Percentiles rank a stretch among this genome's conserved stretches.
phyloP scores from a whole-genome alignment of 2,888 invertebrate species.

The Rotaria macrura region DNA sequence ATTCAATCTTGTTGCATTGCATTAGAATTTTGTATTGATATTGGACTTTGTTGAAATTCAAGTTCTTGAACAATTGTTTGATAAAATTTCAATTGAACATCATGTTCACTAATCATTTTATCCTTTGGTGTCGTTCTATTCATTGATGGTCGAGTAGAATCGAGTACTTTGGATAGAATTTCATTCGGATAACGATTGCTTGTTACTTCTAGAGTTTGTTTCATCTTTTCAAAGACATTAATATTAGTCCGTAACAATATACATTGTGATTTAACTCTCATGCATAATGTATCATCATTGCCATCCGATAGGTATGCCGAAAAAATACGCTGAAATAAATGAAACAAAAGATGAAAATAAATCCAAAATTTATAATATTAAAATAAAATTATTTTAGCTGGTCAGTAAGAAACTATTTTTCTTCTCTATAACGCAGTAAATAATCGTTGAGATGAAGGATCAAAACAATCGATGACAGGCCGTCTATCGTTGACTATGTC shows the following conservation, averaged over 20 bases:
- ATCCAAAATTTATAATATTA: too few species aligned
- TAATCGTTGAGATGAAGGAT: background rate
- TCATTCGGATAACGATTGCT: background rate
- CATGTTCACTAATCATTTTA: background rate
- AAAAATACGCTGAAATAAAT: background rate
- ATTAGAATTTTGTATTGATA: background rate
- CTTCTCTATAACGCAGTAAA: background rate
- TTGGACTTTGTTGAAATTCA: background rate
- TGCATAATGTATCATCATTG: background rate
- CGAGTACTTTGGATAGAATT: background rate
- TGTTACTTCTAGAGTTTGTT: background rate
- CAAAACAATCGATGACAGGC: too few species aligned
- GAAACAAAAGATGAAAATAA: background rate
- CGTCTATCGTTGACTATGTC: background rate
- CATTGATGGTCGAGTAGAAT: background rate
- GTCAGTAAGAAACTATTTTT: background rate
- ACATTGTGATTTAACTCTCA: background rate
- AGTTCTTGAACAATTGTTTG: background rate
- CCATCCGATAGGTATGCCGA: background rate
- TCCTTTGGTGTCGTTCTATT: too few species aligned
- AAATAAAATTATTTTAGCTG: too few species aligned
- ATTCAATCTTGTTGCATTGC: background rate
- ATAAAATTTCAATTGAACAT: background rate
- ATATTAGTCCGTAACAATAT: background rate
- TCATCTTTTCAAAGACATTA: background rate